These are phyloP conservation scores for Lates calcarifer DNA, from an alignment of 2,113 vertebrate species.

Conservation along the genomic window DNA sequence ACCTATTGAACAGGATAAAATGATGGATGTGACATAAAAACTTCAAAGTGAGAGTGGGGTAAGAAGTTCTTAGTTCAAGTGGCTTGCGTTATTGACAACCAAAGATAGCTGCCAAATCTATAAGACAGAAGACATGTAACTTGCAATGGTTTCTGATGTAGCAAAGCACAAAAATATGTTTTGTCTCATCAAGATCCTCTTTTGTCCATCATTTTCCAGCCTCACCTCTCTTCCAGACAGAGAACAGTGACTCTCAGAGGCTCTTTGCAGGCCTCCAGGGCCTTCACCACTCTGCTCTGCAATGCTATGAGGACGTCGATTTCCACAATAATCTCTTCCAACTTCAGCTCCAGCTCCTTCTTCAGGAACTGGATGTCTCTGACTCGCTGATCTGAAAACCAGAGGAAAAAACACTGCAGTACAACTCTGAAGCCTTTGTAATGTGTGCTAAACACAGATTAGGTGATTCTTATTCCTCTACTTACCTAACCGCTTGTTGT, in stretches of 20 bases:
- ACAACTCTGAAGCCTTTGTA: neutral
- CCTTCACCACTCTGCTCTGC: constrained; percentile 86
- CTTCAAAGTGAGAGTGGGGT: neutral
- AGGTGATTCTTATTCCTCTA: accelerated
- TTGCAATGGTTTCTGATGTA: neutral
- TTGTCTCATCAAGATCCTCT: neutral
- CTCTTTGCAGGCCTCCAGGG: constrained; percentile 85
- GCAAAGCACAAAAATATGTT: neutral
- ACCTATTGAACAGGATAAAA: neutral
- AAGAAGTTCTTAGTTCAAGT: neutral
- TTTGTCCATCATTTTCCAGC: neutral
- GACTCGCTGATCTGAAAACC: constrained; percentile 87
- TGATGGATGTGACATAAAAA: neutral
- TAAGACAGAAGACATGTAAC: neutral
- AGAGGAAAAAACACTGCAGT: neutral
- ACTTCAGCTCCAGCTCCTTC: constrained; percentile 88
- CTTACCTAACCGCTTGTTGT: constrained; percentile 90
- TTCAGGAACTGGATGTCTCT: constrained; percentile 92
- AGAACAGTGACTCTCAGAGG: constrained; percentile 83
- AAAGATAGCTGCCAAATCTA: neutral
- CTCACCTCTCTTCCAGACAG: constrained; percentile 91
- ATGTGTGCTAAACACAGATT: neutral
- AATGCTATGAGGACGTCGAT: constrained; percentile 84
- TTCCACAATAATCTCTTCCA: constrained; percentile 87
- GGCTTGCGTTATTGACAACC: neutral